Evolutionary conservation across 23 tunicate genomes (phyloP).

Genomic region (Phallusia fumigata): DNA sequence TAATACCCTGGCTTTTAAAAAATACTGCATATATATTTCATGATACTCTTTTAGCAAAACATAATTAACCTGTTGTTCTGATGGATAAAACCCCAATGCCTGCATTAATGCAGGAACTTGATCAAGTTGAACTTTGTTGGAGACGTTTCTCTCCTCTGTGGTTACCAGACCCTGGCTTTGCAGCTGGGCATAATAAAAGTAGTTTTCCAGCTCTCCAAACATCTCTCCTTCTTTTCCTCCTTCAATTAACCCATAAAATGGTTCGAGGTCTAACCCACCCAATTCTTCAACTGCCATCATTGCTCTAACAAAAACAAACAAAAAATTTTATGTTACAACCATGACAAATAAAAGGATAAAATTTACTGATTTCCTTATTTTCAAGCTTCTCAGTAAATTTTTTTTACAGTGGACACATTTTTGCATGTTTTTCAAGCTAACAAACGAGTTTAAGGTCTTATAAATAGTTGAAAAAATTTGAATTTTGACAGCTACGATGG

Average conservation of each 20-base stretch:
- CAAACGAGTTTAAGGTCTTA: too few relatives aligned
- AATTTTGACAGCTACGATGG: too few relatives aligned
- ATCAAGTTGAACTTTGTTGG: constrained; percentile 73
- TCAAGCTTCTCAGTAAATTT: too few relatives aligned
- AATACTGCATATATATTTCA: too few relatives aligned
- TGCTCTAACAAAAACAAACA: constrained; percentile 30
- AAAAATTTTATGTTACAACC: too few relatives aligned
- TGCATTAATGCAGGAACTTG: constrained; percentile 89
- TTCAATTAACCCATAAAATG: constrained; percentile 88
- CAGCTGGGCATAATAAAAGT: constrained; percentile 92
- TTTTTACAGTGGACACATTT: too few relatives aligned
- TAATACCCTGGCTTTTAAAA: too few relatives aligned
- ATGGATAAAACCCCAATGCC: constrained; percentile 94
- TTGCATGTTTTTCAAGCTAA: too few relatives aligned
- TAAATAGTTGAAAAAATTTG: too few relatives aligned
- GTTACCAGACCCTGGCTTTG: constrained; percentile 87
- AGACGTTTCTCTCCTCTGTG: constrained; percentile 65
- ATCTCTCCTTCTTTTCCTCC: constrained; percentile 84
- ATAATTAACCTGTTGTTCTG: constrained; percentile 75
- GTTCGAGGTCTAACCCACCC: constrained; percentile 86
- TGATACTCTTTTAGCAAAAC: neutral
- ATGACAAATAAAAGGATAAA: too few relatives aligned
- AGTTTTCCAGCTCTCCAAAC: constrained; percentile 82
- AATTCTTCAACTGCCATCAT: constrained; percentile 69
- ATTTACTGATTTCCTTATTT: too few relatives aligned